phyloP scores from a whole-genome alignment of 1,140 invertebrate species.

The Drosophila willistoni region DNA sequence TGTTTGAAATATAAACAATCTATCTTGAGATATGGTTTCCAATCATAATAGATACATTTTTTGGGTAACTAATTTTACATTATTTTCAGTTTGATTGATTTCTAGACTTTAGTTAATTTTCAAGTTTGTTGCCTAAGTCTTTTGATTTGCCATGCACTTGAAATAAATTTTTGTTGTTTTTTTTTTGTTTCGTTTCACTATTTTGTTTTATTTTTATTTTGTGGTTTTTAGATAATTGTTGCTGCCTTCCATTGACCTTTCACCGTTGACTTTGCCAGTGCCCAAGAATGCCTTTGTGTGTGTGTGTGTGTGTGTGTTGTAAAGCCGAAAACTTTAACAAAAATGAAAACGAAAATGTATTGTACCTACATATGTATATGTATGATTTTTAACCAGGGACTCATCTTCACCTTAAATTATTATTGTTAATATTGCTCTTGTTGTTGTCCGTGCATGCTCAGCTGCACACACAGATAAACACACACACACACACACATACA shows the following conservation, averaged over 20 bases:
- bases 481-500: conserved; percentile 44
- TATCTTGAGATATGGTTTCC: no score
- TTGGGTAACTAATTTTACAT: conserved; percentile 57
- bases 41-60: neutral
- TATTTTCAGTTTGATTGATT: neutral
- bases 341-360: conserved; percentile 35
- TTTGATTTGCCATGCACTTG: conserved; percentile 17
- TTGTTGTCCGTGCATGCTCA: conserved; percentile 60
- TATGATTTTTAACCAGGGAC: conserved; percentile 22
- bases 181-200: conserved; percentile 9
- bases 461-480: conserved; percentile 55
- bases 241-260: conserved; percentile 74
- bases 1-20: no score
- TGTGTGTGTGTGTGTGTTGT: conserved; percentile 37
- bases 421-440: conserved; percentile 46
- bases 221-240: conserved; percentile 46
- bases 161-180: conserved; percentile 9
- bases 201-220: conserved; percentile 2
- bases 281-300: conserved; percentile 46
- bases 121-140: conserved; percentile 15
- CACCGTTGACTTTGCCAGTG: conserved; percentile 46
- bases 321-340: conserved; percentile 19
- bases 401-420: conserved; percentile 45
- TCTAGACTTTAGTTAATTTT: neutral
- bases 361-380: no score